A percentile compares a stretch with the other conserved stretches of the same genome.
phyloP scores from a whole-genome alignment of 2,797 vertebrate genomes.

The Cyprinella venusta region DNA sequence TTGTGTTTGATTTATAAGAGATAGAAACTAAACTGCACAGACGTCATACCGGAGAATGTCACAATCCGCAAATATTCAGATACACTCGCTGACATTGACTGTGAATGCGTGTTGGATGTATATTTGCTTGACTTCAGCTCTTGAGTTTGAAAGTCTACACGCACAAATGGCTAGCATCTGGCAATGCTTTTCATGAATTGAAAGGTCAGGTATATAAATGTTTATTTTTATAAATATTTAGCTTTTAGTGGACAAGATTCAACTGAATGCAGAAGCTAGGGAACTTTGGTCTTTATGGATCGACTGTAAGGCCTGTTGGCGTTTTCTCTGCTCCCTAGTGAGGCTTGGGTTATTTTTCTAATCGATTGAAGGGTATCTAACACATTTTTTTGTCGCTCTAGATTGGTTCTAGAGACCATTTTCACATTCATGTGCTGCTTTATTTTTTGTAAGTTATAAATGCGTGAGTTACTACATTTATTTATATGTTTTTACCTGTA shows the following conservation, averaged over 20 bases:
- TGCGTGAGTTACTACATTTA: slow-evolving; percentile 83
- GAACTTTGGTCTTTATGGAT: slow-evolving; percentile 13
- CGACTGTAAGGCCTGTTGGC: neutral
- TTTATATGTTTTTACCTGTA: slow-evolving; percentile 75
- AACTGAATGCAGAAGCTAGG: slow-evolving; percentile 19
- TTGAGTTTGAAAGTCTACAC: slow-evolving; percentile 46
- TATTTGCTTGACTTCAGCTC: slow-evolving; percentile 39
- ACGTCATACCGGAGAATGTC: neutral
- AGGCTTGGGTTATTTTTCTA: slow-evolving; percentile 11
- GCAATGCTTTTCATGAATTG: slow-evolving; percentile 69
- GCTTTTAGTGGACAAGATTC: slow-evolving; percentile 60
- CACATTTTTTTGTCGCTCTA: slow-evolving; percentile 45
- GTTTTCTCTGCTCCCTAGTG: neutral
- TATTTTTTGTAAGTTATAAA: slow-evolving; percentile 79
- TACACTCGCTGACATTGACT: neutral
- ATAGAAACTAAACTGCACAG: neutral
- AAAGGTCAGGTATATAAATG: slow-evolving; percentile 71
- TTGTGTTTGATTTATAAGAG: slow-evolving; percentile 14
- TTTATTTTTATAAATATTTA: slow-evolving; percentile 76
- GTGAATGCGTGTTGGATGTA: slow-evolving; percentile 41
- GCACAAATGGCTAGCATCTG: slow-evolving; percentile 71
- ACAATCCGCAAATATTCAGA: neutral
- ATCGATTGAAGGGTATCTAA: slow-evolving; percentile 39
- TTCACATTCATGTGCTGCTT: slow-evolving; percentile 80
- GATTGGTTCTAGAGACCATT: slow-evolving; percentile 72